Evolutionary conservation across 2,888 invertebrate genomes (phyloP).

Genomic region (Pelosia muscerda): DNA sequence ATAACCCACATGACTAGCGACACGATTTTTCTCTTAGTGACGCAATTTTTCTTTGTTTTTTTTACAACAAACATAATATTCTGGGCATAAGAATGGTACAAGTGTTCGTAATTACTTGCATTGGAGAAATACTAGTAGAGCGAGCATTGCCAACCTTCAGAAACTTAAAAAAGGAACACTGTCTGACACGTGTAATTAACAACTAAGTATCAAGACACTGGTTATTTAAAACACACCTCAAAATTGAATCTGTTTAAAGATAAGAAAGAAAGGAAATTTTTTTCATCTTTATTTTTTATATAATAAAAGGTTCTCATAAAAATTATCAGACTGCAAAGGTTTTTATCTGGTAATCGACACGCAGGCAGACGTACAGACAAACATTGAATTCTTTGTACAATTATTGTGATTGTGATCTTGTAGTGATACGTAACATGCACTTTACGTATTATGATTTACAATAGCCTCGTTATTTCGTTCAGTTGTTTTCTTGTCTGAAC

Average conservation of each 20-base stretch:
- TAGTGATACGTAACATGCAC: conserved; percentile 70
- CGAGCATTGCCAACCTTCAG: background rate
- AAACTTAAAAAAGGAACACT: background rate
- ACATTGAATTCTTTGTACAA: conserved; percentile 78
- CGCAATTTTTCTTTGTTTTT: too few species aligned
- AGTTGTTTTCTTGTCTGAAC: conserved; percentile 53
- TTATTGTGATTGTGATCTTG: conserved; percentile 75
- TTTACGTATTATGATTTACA: conserved; percentile 48
- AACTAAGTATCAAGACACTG: background rate
- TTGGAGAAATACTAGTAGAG: too few species aligned
- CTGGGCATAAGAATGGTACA: too few species aligned
- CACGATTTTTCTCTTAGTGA: background rate
- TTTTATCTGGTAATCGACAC: conserved; percentile 50
- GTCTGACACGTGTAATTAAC: background rate
- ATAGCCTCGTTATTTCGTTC: conserved; percentile 28
- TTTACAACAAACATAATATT: too few species aligned
- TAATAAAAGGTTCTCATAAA: background rate
- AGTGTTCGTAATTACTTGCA: too few species aligned
- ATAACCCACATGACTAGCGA: too few species aligned
- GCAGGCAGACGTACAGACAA: conserved; percentile 67
- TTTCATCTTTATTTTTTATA: too few species aligned
- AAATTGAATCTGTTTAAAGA: conserved; percentile 39
- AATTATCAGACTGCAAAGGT: conserved; percentile 41
- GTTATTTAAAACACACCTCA: conserved; percentile 19
- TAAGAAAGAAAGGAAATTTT: conserved; percentile 30